Evolutionary conservation across 2,888 invertebrate species (phyloP), one percentile per base, ranked within the genome.

Genomic region (Therioaphis trifolii): DNA sequence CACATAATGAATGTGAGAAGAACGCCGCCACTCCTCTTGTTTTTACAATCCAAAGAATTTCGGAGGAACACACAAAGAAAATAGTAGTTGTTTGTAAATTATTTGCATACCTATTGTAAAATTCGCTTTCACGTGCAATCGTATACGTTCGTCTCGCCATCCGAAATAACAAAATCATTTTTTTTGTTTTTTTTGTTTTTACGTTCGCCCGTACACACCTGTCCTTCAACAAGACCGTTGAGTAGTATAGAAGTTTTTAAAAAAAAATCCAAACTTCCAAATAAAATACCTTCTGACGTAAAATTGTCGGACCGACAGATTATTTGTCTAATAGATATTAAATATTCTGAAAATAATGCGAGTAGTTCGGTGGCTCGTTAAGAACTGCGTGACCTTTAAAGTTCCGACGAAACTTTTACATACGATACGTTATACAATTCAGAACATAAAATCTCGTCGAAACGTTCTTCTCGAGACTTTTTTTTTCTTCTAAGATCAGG

Each of bases 1-100:
- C 74, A 27, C 49, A 27, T 40, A 71, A 72, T 29, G 69, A 69
- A 69, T 55, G 68, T 15, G 21, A 68, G 35, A 49, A 49, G n/a
- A n/a, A 21, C 63, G 18, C 49, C 35, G 35, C 35, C 35, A 7
- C 49, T 68, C 18, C 40, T 52, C 11, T 35, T 43, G 40, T 78
- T 40, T 55, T 40, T 68, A 35, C 49, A 63, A 29, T 29, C 5
- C 66, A 52, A 68, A 55, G 18, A 40, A 27, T 78, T 40, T 40
- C 21, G 0, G 52, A 49, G 35, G 66, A 49, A 15, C 15, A 43
- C 46, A 77, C 21, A 66, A 5, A 49, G 1, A 24, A 35, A 49
- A 66, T 18, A 24, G n/a, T 21, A 68, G 66, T 66, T 49, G 7
- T 35, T 49, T 49, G 21, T 7, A 49, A 66, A 49, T 35, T 14